phyloP scores from a whole-genome alignment of 2,797 vertebrate species.

The Bovichtus diacanthus region DNA sequence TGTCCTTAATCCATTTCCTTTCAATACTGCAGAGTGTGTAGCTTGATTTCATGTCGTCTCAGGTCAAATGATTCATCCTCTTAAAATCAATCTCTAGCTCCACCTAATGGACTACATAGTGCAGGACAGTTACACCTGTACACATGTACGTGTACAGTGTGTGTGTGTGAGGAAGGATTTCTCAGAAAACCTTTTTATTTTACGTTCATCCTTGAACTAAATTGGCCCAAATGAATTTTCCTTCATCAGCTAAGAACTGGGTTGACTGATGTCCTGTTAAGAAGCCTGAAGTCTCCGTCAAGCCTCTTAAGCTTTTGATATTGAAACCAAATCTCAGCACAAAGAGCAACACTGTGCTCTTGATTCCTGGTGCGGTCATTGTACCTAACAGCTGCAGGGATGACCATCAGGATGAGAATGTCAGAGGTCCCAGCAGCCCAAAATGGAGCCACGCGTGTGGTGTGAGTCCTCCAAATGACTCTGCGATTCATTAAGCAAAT shows the following conservation, averaged over 20 bases:
- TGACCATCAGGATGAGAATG: constrained; percentile 57
- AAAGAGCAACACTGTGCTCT: constrained; percentile 37
- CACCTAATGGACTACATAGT: constrained; percentile 54
- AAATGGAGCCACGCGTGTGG: constrained; percentile 38
- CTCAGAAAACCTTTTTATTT: neutral
- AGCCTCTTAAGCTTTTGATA: constrained; percentile 36
- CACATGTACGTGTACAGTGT: neutral
- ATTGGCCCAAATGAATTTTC: neutral
- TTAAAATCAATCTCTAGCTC: constrained; percentile 44
- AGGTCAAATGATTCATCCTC: neutral
- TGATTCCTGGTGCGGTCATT: constrained; percentile 45
- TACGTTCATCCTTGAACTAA: neutral
- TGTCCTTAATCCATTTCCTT: neutral
- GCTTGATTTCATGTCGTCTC: neutral
- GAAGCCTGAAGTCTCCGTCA: neutral
- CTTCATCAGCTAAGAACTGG: neutral
- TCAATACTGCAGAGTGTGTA: neutral
- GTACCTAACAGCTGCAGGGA: constrained; percentile 67
- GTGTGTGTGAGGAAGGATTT: neutral
- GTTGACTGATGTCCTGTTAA: constrained; percentile 10
- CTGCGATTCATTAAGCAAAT: constrained; percentile 14
- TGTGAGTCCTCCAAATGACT: constrained; percentile 55
- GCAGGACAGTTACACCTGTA: neutral
- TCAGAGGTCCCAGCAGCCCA: constrained; percentile 46
- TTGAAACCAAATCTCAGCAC: constrained; percentile 58